phyloP scores from a whole-genome alignment of 2,113 vertebrate genomes.

The Catagonus wagneri region DNA sequence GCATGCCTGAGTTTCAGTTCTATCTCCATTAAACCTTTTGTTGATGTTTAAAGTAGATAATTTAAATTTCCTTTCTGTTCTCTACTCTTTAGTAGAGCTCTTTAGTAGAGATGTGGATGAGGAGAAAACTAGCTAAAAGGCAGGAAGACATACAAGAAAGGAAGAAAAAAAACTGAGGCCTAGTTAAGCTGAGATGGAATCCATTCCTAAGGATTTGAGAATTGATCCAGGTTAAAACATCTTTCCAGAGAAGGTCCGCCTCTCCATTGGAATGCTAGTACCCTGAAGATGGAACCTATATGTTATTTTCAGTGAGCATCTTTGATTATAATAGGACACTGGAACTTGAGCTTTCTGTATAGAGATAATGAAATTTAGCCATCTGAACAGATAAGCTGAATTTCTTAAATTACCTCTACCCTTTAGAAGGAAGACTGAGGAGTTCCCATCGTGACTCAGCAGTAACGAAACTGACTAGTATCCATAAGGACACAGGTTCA shows the following conservation, averaged over 20 bases:
- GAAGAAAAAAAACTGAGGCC: not conserved
- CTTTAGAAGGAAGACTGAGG: not conserved
- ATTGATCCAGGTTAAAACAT: not conserved
- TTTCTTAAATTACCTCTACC: not conserved
- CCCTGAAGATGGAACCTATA: not conserved
- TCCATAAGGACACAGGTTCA: too few species aligned
- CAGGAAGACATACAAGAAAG: not conserved
- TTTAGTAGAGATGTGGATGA: not conserved
- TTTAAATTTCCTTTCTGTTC: not conserved
- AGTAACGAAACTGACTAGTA: too few species aligned
- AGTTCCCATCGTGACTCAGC: too few species aligned
- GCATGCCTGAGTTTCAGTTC: not conserved
- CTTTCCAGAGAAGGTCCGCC: not conserved
- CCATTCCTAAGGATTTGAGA: constrained; percentile 18
- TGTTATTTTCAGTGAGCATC: not conserved
- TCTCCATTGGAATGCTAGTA: not conserved
- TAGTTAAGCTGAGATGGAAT: not conserved
- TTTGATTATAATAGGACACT: not conserved
- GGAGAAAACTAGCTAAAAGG: not conserved
- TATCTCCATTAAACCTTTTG: not conserved
- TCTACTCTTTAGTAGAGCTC: not conserved
- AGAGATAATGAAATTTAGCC: not conserved
- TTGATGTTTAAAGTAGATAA: not conserved
- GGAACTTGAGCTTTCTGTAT: not conserved
- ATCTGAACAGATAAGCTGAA: not conserved